Conservation (phyloP, 1,140 invertebrate species). For the Drosophila kanapiae region DNA sequence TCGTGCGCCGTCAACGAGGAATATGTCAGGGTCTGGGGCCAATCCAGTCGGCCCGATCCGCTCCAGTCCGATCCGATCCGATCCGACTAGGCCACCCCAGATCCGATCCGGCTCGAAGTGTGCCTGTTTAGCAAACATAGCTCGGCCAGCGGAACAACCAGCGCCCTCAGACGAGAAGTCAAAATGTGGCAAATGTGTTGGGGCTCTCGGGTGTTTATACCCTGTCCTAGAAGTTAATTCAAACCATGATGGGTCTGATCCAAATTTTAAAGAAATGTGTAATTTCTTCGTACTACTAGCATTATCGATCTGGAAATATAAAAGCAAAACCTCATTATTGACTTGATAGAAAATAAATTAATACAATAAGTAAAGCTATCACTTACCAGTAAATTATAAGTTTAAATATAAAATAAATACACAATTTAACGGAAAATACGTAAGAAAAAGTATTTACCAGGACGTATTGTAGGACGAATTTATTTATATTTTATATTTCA, state of each 20-base stretch:
- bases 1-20: conserved; percentile 80
- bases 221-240: neutral
- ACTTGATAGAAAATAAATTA: too few relatives aligned
- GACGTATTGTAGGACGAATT: too few relatives aligned
- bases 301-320: too few relatives aligned
- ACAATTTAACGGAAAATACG: too few relatives aligned
- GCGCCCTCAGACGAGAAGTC: conserved; percentile 71
- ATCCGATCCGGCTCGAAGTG: conserved; percentile 70
- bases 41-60: conserved; percentile 7
- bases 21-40: conserved; percentile 77
- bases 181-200: conserved; percentile 74
- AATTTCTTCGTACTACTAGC: too few relatives aligned
- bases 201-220: conserved; percentile 27
- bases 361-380: too few relatives aligned
- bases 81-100: conserved; percentile 17
- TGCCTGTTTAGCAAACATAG: conserved; percentile 79
- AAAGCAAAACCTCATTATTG: too few relatives aligned
- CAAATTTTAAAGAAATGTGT: neutral
- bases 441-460: too few relatives aligned
- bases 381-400: too few relatives aligned
- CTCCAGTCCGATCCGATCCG: conserved; percentile 12
- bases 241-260: neutral
- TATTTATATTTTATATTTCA: too few relatives aligned
- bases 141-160: conserved; percentile 37
- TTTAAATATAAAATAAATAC: too few relatives aligned